Conservation (phyloP, 2,113 vertebrate genomes). For the Platycercus adscitus region DNA sequence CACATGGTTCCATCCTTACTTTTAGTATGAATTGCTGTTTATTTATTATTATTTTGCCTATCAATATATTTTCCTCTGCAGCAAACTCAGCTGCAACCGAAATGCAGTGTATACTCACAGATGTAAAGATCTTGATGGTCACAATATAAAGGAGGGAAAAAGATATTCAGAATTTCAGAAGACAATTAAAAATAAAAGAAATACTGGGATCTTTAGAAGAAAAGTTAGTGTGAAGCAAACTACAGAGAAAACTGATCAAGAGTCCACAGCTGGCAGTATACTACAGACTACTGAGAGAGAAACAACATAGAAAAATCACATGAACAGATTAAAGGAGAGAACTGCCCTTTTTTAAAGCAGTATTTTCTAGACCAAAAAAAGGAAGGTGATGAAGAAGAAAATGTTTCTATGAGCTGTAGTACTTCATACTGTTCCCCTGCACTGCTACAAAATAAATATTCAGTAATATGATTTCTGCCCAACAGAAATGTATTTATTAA, state of each 20-base stretch:
- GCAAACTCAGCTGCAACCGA: background rate
- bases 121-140: background rate
- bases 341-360: background rate
- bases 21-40: background rate
- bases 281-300: background rate
- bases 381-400: background rate
- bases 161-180: background rate
- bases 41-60: background rate
- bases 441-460: background rate
- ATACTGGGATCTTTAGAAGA: background rate
- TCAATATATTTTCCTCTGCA: background rate
- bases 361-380: background rate
- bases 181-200: background rate
- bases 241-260: background rate
- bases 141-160: background rate
- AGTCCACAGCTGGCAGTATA: background rate
- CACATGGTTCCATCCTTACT: background rate
- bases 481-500: background rate
- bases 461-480: background rate
- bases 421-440: background rate
- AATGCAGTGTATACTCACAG: background rate
- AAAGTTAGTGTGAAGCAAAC: background rate
- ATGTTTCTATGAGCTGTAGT: background rate
- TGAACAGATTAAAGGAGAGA: background rate
- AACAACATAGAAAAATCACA: background rate